A percentile compares a stretch with the other conserved stretches of the same genome.
These are phyloP conservation scores for Chrysomela aeneicollis DNA, from an alignment of 2,888 invertebrate genomes.

Conservation along the genomic window DNA sequence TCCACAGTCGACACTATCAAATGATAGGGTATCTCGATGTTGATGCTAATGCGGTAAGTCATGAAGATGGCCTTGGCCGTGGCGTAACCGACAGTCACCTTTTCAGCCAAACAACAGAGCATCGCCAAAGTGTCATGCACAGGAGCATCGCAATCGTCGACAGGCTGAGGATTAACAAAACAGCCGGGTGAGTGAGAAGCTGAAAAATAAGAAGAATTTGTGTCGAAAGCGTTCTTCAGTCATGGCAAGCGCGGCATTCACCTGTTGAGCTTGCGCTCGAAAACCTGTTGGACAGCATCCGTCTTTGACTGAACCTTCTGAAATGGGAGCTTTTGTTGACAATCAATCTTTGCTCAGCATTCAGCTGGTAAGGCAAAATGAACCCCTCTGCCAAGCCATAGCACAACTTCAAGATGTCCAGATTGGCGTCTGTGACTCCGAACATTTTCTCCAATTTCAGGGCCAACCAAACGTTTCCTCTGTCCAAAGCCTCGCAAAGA, in stretches of 20 bases:
- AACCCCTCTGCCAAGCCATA: slow-evolving; percentile 71
- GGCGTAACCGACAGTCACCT: slow-evolving; percentile 64
- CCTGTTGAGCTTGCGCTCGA: slow-evolving; percentile 50
- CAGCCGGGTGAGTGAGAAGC: slow-evolving; percentile 43
- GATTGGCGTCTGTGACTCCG: slow-evolving; percentile 61
- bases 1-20: slow-evolving; percentile 65
- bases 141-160: slow-evolving; percentile 43
- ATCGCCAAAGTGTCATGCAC: slow-evolving; percentile 55
- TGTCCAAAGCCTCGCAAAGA: slow-evolving; percentile 66
- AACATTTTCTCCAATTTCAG: slow-evolving; percentile 68
- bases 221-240: no score
- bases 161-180: slow-evolving; percentile 32
- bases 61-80: slow-evolving; percentile 66
- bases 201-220: slow-evolving; percentile 26
- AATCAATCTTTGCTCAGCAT: slow-evolving; percentile 70
- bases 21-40: slow-evolving; percentile 66
- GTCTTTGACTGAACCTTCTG: slow-evolving; percentile 57
- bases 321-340: slow-evolving; percentile 60
- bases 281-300: slow-evolving; percentile 53
- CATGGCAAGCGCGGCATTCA: no score
- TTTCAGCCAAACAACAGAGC: slow-evolving; percentile 63
- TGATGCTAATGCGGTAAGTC: slow-evolving; percentile 66
- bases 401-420: slow-evolving; percentile 70
- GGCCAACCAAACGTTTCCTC: slow-evolving; percentile 68
- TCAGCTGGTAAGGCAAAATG: slow-evolving; percentile 69